phyloP scores from a whole-genome alignment of 1,140 invertebrate genomes.

The Zeugodacus cucurbitae region DNA sequence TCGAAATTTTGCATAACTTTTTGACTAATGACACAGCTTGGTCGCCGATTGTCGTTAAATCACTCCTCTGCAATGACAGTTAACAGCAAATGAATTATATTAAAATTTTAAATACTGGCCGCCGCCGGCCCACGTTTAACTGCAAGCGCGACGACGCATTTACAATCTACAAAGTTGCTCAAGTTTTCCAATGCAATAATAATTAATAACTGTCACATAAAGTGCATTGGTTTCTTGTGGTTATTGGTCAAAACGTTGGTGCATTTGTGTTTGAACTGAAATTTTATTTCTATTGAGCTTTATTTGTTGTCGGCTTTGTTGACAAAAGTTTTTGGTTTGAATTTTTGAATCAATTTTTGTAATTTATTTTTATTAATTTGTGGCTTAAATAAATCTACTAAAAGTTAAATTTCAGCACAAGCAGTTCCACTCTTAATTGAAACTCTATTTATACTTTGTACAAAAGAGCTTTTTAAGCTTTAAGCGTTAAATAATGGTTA shows the following conservation, averaged over 20 bases:
- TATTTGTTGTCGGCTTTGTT: not conserved
- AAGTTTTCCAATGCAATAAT: conserved; percentile 32
- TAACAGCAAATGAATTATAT: conserved; percentile 59
- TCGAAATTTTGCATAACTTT: conserved; percentile 18
- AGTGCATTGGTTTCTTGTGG: not conserved
- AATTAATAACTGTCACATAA: conserved; percentile 37
- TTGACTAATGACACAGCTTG: conserved; percentile 45
- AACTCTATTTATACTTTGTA: too few relatives aligned
- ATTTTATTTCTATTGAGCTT: not conserved
- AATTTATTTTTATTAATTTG: not conserved
- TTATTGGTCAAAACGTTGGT: not conserved
- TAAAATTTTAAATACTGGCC: conserved; percentile 11
- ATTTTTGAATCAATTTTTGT: not conserved
- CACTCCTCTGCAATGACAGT: conserved; percentile 60
- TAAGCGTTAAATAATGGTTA: too few relatives aligned
- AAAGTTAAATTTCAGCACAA: too few relatives aligned
- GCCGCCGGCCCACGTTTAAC: not conserved
- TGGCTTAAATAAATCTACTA: too few relatives aligned
- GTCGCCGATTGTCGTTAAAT: conserved; percentile 47
- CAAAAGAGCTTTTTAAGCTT: too few relatives aligned
- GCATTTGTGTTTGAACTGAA: not conserved
- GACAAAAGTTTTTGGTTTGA: not conserved
- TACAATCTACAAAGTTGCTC: conserved; percentile 10
- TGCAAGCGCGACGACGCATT: not conserved
- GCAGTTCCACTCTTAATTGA: too few relatives aligned